Conservation (phyloP, 2,113 vertebrate genomes). For the Morphnarchus princeps region DNA sequence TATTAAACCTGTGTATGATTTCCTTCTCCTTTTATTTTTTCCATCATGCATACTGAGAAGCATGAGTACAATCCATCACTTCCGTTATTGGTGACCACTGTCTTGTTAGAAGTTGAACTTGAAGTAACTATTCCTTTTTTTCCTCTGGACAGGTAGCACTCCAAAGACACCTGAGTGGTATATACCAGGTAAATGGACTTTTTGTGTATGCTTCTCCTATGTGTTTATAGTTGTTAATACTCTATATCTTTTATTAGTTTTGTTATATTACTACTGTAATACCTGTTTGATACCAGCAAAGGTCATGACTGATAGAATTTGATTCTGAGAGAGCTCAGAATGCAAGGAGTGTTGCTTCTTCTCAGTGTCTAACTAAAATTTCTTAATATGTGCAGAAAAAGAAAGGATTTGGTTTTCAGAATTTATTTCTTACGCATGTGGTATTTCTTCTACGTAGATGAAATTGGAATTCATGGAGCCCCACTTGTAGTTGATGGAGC, state of each 20-base stretch:
- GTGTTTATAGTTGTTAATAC: background rate
- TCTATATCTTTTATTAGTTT: background rate
- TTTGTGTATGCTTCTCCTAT: background rate
- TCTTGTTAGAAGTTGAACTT: background rate
- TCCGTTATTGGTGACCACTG: background rate
- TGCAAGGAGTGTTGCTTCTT: background rate
- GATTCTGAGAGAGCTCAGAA: background rate
- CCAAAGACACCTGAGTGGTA: slow-evolving; percentile 88
- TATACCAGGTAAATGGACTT: slow-evolving; percentile 82
- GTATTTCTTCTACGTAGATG: slow-evolving; percentile 59
- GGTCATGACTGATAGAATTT: background rate
- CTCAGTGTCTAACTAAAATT: background rate
- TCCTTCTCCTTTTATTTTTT: background rate
- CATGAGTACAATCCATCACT: background rate
- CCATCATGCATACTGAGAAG: background rate
- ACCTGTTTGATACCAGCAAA: background rate
- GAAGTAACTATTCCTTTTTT: background rate
- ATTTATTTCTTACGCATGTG: background rate
- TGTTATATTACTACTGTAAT: background rate
- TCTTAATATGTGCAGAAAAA: background rate
- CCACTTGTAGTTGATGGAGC: slow-evolving; percentile 82
- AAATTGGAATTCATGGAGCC: slow-evolving; percentile 80
- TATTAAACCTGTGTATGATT: background rate
- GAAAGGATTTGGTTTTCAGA: background rate
- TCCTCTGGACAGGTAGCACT: slow-evolving; percentile 73